Base-by-base conservation (phyloP, 2,113 vertebrate genomes). In the Ammodytes dubius region DNA sequence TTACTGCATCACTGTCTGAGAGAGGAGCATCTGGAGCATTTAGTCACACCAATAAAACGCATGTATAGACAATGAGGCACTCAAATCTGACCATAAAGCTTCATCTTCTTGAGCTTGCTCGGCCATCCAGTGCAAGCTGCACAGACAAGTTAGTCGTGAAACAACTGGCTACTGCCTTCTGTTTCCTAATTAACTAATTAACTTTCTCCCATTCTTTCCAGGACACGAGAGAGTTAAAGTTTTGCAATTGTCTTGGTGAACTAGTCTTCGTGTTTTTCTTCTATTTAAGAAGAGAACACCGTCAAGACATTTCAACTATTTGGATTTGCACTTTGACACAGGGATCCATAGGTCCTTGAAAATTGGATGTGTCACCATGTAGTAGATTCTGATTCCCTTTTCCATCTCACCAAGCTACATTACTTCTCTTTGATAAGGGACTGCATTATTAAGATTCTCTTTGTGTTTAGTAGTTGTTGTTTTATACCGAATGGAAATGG, bases 11-110 rank as follows among this genome's bases (percentile, higher is more conserved):
- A n/a, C 81, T 85, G 88, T 88, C 70, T 85, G 85, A 77, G 74
- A 87, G 86, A 87, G 82, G 84, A 87, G 89, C 87, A 88, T 90
- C 89, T 89, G 91, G 83, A 84, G 84, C 77, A 68, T 89, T 89
- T 87, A 88, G 90, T 89, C 84, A 88, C 77, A 89, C 77, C 83
- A 82, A 87, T 90, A 81, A 88, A 92, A 86, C 53, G 68, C 77
- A 88, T 84, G 84, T 91, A 85, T 81, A 80, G 88, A 90, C 87
- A 89, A 87, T 87, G 79, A 86, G 85, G 74, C 78, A 70, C 84
- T 91, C 77, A 89, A 83, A 86, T 87, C 54, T 90, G 61, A 73
- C 84, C 87, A 90, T 92, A 87, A 92, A 89, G 73, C 77, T 81
- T 39, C 84, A 86, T 86, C 83, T 86, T 83, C 78, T 84, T 64